Evolutionary conservation across 2,113 vertebrate genomes (phyloP), one percentile per base, ranked within the genome.

Genomic region (Mormoops blainvillei): DNA sequence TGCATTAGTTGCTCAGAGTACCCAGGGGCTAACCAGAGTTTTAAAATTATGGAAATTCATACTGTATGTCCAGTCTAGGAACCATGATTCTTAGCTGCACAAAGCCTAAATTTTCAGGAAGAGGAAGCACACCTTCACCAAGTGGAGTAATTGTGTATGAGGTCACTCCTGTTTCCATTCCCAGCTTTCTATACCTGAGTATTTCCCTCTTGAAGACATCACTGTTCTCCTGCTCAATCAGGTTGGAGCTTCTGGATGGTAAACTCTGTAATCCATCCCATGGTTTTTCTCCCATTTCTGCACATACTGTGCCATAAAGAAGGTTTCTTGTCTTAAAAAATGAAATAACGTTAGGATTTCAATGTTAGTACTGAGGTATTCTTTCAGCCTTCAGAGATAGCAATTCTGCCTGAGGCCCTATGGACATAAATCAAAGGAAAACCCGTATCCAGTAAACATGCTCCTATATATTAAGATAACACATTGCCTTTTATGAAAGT

Each of bases 351-450:
- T 31, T 5, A 36, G 13, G 12, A 7, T 73, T 56, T 89, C 12
- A 54, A 4, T 76, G 43, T 70, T 70, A 15, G 12, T 26, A 20
- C 19, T 54, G 31, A 50, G 26, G 67, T 43, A 71, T 83, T 31
- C 28, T 83, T 24, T 74, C 20, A 88, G 19, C 28, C 45, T 5
- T 87, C 74, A 87, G 8, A 54, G 24, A 70, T 28, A 99, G 98
- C 99, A 99, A 96, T 98, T 41, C 8, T 18, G 10, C 19, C 41
- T 82, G 31, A 90, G 7, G 7, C 2, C 2, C 50, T 26, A 31
- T 19, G 3, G 5, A 8, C 52, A 43, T 12, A 24, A 95, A 36
- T 20, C 18, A 93, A 87, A 48, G 50, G 3, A 7, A 70, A 82
- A 22, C 16, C 22, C 45, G 54, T 31, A n/a, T 52, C 4, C 16